phyloP scores from a whole-genome alignment of 1,140 invertebrate genomes.

The Ptiloglossa arizonensis region DNA sequence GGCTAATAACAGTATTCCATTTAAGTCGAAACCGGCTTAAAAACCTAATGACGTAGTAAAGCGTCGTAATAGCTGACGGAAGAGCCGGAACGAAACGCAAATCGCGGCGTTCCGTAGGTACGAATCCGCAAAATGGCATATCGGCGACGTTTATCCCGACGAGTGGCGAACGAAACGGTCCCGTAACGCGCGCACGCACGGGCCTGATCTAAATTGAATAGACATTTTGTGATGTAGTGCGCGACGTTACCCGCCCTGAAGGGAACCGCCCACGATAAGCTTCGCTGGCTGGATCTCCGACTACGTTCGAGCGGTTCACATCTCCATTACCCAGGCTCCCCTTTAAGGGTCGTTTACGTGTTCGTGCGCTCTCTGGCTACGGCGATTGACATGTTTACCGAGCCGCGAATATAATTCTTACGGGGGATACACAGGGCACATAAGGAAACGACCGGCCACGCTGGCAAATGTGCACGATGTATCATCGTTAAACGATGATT shows the following conservation, averaged over 20 bases:
- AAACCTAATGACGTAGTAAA: not conserved
- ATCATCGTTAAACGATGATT: too few relatives aligned
- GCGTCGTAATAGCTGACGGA: slow-evolving; percentile 9
- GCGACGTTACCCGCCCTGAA: slow-evolving; percentile 33
- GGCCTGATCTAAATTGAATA: slow-evolving; percentile 65
- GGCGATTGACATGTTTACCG: slow-evolving; percentile 27
- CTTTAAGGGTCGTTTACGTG: slow-evolving; percentile 21
- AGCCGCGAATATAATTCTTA: slow-evolving; percentile 14
- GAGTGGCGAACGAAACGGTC: slow-evolving; percentile 30
- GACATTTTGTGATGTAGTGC: slow-evolving; percentile 51
- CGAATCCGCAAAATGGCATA: slow-evolving; percentile 14
- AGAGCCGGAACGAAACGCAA: not conserved
- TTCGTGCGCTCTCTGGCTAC: not conserved
- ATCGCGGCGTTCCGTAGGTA: not conserved
- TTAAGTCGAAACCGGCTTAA: not conserved
- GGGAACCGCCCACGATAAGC: slow-evolving; percentile 59
- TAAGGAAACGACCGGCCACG: not conserved
- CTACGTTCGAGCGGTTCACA: slow-evolving; percentile 37
- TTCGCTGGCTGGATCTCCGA: not conserved
- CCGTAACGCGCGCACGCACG: not conserved
- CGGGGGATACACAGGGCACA: not conserved
- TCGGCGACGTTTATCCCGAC: slow-evolving; percentile 30
- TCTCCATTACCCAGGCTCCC: slow-evolving; percentile 41
- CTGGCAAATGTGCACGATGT: not conserved
- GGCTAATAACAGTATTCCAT: not conserved